These are phyloP conservation scores for Typhlomys cinereus DNA, from an alignment of 2,113 vertebrate species.

Conservation along the genomic window DNA sequence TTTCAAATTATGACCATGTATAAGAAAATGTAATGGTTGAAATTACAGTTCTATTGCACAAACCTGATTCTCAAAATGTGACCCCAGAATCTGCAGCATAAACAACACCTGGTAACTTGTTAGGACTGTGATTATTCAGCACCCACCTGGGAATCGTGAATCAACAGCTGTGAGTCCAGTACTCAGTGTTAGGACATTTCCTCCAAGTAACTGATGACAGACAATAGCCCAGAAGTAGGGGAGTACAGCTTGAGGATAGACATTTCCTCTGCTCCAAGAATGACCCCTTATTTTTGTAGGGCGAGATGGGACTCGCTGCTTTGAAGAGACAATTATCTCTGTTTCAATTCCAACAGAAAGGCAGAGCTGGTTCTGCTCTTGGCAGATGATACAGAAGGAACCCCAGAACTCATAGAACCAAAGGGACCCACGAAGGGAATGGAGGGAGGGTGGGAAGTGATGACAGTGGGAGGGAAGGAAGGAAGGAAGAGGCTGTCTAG, in stretches of 20 bases:
- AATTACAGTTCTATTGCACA: neutral
- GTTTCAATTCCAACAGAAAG: fast-evolving
- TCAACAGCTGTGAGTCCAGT: neutral
- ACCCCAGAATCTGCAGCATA: neutral
- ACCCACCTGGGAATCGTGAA: too few species aligned
- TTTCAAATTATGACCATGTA: too few species aligned
- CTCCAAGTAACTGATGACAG: neutral
- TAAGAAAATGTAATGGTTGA: neutral
- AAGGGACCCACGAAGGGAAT: too few species aligned
- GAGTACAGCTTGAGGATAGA: neutral
- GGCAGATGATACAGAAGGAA: too few species aligned
- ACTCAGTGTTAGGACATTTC: neutral
- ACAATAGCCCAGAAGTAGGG: neutral
- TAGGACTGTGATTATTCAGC: neutral
- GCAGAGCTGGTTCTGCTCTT: neutral
- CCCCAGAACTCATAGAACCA: too few species aligned
- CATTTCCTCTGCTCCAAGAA: neutral
- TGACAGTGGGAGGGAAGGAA: too few species aligned
- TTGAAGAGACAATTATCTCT: neutral
- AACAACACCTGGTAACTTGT: neutral
- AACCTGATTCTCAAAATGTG: neutral
- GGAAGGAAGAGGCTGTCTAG: too few species aligned
- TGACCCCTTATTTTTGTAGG: neutral
- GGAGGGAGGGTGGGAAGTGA: too few species aligned
- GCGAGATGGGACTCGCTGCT: neutral